Evolutionary conservation across 2,797 vertebrate genomes (phyloP), one percentile per base, ranked within the genome.

Genomic region (Tachyglossus aculeatus): DNA sequence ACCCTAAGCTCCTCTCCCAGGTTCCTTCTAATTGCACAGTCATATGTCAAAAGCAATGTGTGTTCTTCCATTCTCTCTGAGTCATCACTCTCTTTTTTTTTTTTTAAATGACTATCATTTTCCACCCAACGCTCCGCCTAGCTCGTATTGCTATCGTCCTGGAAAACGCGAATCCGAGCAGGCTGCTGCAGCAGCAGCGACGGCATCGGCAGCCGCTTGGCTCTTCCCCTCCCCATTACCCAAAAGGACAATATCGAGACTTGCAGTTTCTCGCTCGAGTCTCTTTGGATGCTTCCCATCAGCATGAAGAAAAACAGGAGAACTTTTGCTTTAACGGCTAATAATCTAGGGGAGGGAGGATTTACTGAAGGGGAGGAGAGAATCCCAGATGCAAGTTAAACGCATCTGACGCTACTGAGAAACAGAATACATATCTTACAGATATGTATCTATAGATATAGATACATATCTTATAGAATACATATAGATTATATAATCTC

Each of bases 41-140:
- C 89, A 91, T 88, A 88, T 91, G 89, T 87, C 89, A 88, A 84
- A 84, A 63, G 69, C 25, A 82, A 90, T 90, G 84, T 87, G 78
- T 87, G 90, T 88, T 74, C 78, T 88, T 82, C 82, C 67, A 75
- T 59, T 83, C 9, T 15, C 81, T 80, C 77, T 78, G 82, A 90
- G 79, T 83, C 85, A 85, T 81, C 74, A 67, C 47, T 67, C 32
- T 62, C 25, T 44, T 68, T 59, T 83, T 59, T 82, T 74, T 82
- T 80, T 81, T 52, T 67, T 73, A 80, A 75, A 77, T 67, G 70
- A 81, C 82, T 83, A 32, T 71, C 32, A 67, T 56, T 73, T 64
- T 57, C 69, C 60, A 15, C 63, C 39, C 73, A 81, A 58, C 88
- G 84, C 62, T 72, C 48, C 70, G 76, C 77, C 60, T 84, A 81